phyloP scores from a whole-genome alignment of 2,113 vertebrate species.

The Aptenodytes forsteri region DNA sequence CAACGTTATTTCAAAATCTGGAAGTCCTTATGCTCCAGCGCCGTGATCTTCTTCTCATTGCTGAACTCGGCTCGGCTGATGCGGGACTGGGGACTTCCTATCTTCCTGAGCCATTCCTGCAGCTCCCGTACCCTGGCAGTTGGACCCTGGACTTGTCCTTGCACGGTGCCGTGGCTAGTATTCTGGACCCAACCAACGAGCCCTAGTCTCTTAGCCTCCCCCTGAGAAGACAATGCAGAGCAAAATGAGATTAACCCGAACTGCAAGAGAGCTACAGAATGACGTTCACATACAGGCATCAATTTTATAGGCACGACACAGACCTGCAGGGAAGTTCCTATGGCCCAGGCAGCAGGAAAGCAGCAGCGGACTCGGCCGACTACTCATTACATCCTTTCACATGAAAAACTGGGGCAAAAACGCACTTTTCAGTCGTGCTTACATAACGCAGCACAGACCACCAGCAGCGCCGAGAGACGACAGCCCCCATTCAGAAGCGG shows the following conservation, averaged over 20 bases:
- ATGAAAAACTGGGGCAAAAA: neutral
- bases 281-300: neutral
- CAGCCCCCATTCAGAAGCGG: neutral
- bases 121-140: slow-evolving; percentile 78
- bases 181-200: slow-evolving; percentile 96
- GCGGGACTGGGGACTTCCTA: slow-evolving; percentile 88
- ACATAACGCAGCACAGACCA: neutral
- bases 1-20: slow-evolving; percentile 75
- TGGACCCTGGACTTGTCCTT: slow-evolving; percentile 87
- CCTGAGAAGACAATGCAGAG: slow-evolving; percentile 67
- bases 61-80: slow-evolving; percentile 85
- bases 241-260: neutral
- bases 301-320: neutral
- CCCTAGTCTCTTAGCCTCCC: slow-evolving; percentile 85
- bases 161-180: slow-evolving; percentile 83
- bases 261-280: neutral
- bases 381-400: neutral
- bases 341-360: neutral
- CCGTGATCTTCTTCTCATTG: slow-evolving; percentile 81
- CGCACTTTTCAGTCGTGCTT: accelerated
- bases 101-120: slow-evolving; percentile 88
- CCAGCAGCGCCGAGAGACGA: neutral
- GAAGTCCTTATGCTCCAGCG: slow-evolving; percentile 83
- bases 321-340: neutral
- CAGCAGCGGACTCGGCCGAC: neutral